Base-by-base conservation (phyloP, 35 echinoderm and acorn worm genomes). In the Ptychodera flava region DNA sequence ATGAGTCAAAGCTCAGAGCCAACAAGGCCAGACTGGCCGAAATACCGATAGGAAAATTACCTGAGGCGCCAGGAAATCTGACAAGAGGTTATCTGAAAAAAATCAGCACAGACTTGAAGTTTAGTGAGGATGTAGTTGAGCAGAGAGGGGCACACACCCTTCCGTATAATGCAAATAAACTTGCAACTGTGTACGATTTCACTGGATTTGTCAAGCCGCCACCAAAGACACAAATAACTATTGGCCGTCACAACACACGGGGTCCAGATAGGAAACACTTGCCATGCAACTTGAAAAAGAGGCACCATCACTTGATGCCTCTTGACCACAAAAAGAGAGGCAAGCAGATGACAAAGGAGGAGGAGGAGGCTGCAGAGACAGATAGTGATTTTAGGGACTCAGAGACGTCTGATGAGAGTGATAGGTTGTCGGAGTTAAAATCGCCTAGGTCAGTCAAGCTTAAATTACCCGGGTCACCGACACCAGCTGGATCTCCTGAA, bases 41-140 rank as follows among this genome's bases (percentile, higher is more conserved):
- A 88, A 35, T 77, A 88, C 29, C 79, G 80, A 31, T 33, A 78
- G 22, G 33, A 37, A n/a, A 79, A 91, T 31, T 84, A 36, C 34
- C 76, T 87, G 32, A 38, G 77, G 30, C 86, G 35, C 82, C 78
- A 93, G 37, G 86, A 90, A 27, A 97, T 38, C 36, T 90, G 81
- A 6, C 89, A 78, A 28, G 37, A 87, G 16, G 85, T 31, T 97
- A 97, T 88, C 38, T 97, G 10, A 89, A 97, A 81, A 97, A 89
- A 80, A 92, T 97, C 85, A 92, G 94, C 85, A 34, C 84, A 35
- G 94, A 97, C 52, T 81, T 97, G 28, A 6, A 79, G 27, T 97
- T 97, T 81, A 97, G 94, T 83, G 94, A 97, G 81, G 94, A 97
- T 52, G 94, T 93, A 10, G 91, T 97, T 1, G 90, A 85, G 33